Percentiles rank a stretch among this genome's conserved stretches.
phyloP scores from a whole-genome alignment of 1,140 invertebrate genomes.

The Macrobrachium nipponense region DNA sequence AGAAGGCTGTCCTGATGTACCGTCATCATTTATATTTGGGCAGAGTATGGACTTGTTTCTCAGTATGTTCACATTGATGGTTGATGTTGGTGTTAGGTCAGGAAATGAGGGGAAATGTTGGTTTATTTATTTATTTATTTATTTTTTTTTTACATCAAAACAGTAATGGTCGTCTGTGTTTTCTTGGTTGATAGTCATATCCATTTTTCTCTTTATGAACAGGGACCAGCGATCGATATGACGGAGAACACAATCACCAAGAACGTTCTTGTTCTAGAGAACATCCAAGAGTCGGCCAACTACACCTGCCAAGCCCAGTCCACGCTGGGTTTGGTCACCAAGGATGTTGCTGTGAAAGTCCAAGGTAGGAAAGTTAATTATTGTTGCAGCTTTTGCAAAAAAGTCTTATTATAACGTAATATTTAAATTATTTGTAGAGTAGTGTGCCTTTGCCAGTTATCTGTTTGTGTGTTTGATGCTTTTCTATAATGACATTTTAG shows the following conservation, averaged over 20 bases:
- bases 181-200: background rate
- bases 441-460: background rate
- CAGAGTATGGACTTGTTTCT: no score
- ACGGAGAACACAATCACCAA: constrained; percentile 63
- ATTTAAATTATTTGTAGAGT: no score
- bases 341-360: constrained; percentile 88
- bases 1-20: no score
- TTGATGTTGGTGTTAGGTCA: no score
- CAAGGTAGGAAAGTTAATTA: constrained; percentile 70
- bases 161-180: background rate
- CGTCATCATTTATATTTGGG: no score
- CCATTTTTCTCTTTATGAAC: constrained; percentile 32
- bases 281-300: constrained; percentile 92
- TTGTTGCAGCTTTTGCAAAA: background rate
- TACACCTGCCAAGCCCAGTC: constrained; percentile 97
- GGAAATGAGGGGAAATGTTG: no score
- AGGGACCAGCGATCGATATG: constrained; percentile 70
- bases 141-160: background rate
- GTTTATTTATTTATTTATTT: no score
- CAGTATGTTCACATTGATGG: no score
- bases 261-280: constrained; percentile 86
- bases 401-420: background rate
- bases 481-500: background rate
- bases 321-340: constrained; percentile 90
- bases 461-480: background rate